Base-by-base conservation (phyloP, 1,140 invertebrate species). In the Lutraria rhynchaena region DNA sequence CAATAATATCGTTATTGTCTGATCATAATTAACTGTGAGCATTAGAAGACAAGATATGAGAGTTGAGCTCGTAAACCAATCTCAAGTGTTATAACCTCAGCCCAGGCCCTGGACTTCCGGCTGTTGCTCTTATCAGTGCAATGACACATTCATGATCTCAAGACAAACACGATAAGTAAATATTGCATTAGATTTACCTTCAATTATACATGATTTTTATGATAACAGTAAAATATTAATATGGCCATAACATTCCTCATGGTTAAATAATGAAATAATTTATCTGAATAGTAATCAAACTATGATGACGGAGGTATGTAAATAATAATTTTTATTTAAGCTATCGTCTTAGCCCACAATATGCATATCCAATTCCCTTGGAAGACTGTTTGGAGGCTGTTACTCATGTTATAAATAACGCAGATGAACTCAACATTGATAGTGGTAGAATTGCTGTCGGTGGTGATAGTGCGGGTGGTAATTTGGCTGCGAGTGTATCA, bases 391-490 rank as follows among this genome's bases (percentile, higher is more conserved):
- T 77, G 13, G 60, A 55, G 35, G 49, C 44, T 15, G 46, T 77
- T n/a, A 22, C 53, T 27, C 41, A 67, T 33, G 35, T 77, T 22
- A 29, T 63, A 19, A 22, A 11, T 0, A 65, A 55, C 19, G 37
- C 75, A 67, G 13, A 46, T 7, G 37, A 41, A 15, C 24, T 77
- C 24, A 41, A 49, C 1, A 67, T 77, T 65, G 75, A 77, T 33
- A 22, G 57, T 3, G 27, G 22, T 3, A n/a, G 73, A 27, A 76
- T 76, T 17, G 73, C 73, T 13, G 58, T 76, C 11, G 73, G 57
- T 17, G 84, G 84, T 11, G 83, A 87, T 51, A 86, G 81, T 73
- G 76, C 86, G n/a, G 87, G 87, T 27, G 87, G 85, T n/a, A 87
- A 87, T 76, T 75, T 86, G 29, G 82, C 82, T 15, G 84, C 84